phyloP scores from a whole-genome alignment of 2,113 vertebrate genomes.

The Toxostoma redivivum region DNA sequence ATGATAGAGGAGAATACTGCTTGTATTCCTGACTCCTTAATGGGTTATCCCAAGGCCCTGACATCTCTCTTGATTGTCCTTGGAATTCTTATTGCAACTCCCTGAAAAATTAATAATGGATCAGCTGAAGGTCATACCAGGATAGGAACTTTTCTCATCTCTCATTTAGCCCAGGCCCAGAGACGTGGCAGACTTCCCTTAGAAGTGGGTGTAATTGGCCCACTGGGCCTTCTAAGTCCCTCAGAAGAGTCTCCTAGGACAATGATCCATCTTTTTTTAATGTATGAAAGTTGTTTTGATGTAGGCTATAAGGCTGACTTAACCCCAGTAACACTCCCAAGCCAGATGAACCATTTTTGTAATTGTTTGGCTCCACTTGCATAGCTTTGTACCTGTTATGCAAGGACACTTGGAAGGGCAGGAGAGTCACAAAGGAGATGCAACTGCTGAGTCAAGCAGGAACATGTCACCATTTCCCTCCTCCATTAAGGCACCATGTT shows the following conservation, averaged over 20 bases:
- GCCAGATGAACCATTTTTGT: not conserved
- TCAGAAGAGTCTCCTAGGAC: not conserved
- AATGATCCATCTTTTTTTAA: accelerated
- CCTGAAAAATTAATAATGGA: not conserved
- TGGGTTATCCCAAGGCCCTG: not conserved
- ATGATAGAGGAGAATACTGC: not conserved
- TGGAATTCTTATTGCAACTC: not conserved
- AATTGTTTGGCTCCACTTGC: not conserved
- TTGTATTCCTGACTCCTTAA: not conserved
- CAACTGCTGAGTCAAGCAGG: not conserved
- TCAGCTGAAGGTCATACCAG: not conserved
- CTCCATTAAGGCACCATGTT: not conserved
- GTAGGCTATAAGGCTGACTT: not conserved
- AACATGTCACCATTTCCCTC: accelerated
- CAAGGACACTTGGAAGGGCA: not conserved
- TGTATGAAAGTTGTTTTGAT: not conserved
- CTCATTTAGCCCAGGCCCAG: not conserved
- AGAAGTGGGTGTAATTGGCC: not conserved
- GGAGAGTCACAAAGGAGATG: not conserved
- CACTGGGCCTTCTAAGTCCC: not conserved
- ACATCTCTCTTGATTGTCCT: not conserved
- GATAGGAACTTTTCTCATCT: not conserved
- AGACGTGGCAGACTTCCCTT: not conserved
- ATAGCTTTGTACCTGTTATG: not conserved
- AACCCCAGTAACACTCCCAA: not conserved